Percentiles rank a stretch among this genome's conserved stretches.
Conservation (phyloP, 2,888 invertebrate genomes). For the Platycheirus albimanus region DNA sequence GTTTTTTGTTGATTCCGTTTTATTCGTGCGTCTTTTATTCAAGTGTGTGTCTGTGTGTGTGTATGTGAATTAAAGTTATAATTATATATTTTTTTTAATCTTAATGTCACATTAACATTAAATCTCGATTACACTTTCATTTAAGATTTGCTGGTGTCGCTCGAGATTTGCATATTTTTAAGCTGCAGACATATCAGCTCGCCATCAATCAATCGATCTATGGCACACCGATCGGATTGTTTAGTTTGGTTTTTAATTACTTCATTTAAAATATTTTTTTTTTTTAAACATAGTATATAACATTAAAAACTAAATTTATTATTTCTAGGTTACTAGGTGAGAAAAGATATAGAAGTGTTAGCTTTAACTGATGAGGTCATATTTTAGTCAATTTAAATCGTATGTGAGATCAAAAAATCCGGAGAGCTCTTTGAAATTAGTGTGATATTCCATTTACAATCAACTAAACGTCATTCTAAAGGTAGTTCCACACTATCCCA, state of each 20-base stretch:
- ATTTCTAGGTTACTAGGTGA: not conserved
- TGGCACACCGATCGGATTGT: too few relatives aligned
- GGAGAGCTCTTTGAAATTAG: too few relatives aligned
- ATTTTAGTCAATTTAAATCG: too few relatives aligned
- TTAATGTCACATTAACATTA: conserved; percentile 50
- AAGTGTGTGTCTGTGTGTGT: not conserved
- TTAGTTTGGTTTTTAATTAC: not conserved
- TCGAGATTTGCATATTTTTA: conserved; percentile 14
- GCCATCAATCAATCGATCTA: conserved; percentile 32
- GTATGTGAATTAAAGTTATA: not conserved
- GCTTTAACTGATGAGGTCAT: not conserved
- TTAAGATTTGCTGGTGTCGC: conserved; percentile 8
- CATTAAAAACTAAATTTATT: not conserved
- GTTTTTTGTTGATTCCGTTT: conserved; percentile 2
- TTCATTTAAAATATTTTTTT: not conserved
- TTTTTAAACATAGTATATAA: conserved; percentile 4
- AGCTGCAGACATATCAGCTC: not conserved
- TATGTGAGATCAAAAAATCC: too few relatives aligned
- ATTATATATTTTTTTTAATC: not conserved
- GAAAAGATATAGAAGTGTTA: not conserved
- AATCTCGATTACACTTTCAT: conserved; percentile 32
- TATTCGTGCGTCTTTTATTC: too few relatives aligned
- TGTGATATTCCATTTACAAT: too few relatives aligned
- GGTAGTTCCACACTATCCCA: too few relatives aligned
- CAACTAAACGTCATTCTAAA: too few relatives aligned